These are phyloP conservation scores for Athalia cordata DNA, from an alignment of 2,888 invertebrate genomes.

Conservation along the genomic window DNA sequence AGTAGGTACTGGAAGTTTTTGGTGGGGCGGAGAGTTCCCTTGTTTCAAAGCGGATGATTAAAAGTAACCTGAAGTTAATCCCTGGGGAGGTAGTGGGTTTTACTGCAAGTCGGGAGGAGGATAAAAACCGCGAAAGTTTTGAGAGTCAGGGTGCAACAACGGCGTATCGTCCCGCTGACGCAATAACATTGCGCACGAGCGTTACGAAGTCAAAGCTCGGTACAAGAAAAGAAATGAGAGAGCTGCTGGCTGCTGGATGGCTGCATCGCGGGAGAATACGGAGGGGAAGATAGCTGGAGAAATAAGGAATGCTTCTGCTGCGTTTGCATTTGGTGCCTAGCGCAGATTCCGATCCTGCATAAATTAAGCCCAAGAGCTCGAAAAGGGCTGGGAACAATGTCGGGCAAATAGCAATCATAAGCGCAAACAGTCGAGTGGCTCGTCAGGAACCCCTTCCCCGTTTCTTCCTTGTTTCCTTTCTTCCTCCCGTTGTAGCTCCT, in stretches of 20 bases:
- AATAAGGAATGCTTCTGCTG: not conserved
- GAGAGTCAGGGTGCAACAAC: too few relatives aligned
- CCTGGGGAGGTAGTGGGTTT: not conserved
- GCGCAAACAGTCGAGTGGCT: conserved; percentile 53
- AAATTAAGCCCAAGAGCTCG: conserved; percentile 39
- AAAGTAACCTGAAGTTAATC: conserved; percentile 6
- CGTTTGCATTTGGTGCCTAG: conserved; percentile 15
- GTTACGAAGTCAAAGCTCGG: not conserved
- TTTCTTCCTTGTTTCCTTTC: not conserved
- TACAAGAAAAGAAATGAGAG: not conserved
- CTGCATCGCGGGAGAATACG: not conserved
- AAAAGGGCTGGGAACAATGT: conserved; percentile 48
- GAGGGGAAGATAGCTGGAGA: not conserved
- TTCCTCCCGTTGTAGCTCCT: conserved; percentile 33
- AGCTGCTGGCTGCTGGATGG: too few relatives aligned
- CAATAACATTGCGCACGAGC: not conserved
- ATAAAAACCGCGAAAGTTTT: too few relatives aligned
- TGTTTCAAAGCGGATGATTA: conserved; percentile 14
- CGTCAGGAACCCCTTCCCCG: conserved; percentile 11
- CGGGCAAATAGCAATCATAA: conserved; percentile 57
- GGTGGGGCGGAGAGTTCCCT: not conserved
- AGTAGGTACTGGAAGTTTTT: too few relatives aligned
- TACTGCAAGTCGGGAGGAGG: too few relatives aligned
- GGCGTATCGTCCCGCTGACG: too few relatives aligned
- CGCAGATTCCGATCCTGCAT: conserved; percentile 55